phyloP scores from a whole-genome alignment of 2,888 invertebrate genomes.

The Macaria notata region DNA sequence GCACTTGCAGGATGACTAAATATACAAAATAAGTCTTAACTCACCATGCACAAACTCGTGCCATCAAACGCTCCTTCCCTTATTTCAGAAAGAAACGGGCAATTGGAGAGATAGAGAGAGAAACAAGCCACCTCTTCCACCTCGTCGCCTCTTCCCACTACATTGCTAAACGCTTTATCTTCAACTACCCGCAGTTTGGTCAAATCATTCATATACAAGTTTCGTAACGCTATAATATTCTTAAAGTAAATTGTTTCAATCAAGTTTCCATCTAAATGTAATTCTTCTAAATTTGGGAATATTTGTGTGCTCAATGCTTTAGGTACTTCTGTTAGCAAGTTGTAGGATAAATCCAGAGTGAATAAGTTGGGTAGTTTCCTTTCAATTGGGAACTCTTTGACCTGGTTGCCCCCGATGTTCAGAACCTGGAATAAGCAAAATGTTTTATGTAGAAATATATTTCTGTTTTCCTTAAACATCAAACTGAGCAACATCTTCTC shows the following conservation, averaged over 20 bases:
- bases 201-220: conserved; percentile 69
- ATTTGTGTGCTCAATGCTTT: conserved; percentile 61
- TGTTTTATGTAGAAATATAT: background rate
- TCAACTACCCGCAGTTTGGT: conserved; percentile 55
- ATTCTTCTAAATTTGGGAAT: conserved; percentile 72
- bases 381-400: conserved; percentile 68
- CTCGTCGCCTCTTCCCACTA: conserved; percentile 61
- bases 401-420: conserved; percentile 70
- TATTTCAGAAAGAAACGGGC: conserved; percentile 64
- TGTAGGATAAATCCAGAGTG: conserved; percentile 78
- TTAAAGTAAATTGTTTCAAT: conserved; percentile 71
- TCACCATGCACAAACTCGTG: conserved; percentile 79
- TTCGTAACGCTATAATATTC: conserved; percentile 67
- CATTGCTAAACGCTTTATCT: conserved; percentile 74
- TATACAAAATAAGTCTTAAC: conserved; percentile 33
- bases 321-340: conserved; percentile 71
- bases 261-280: conserved; percentile 80
- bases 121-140: conserved; percentile 60
- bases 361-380: conserved; percentile 67
- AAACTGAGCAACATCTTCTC: too few relatives aligned
- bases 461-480: too few relatives aligned
- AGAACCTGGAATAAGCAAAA: conserved; percentile 60
- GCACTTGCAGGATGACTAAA: too few relatives aligned
- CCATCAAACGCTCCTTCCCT: conserved; percentile 72
- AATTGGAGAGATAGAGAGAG: conserved; percentile 73